phyloP scores from a whole-genome alignment of 2,113 vertebrate species.

The Meleagris gallopavo region DNA sequence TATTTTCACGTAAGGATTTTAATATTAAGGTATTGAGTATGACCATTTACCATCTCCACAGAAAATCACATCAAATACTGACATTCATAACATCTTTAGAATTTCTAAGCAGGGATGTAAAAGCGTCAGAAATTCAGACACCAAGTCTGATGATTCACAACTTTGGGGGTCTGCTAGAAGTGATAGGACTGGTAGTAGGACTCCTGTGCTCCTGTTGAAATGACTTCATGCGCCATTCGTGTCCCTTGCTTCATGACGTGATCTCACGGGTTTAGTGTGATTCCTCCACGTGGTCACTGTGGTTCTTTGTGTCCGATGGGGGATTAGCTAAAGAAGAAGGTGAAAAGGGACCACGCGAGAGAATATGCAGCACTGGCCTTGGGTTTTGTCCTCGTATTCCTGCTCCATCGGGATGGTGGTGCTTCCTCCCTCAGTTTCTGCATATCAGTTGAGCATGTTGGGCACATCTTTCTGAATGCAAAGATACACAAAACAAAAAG shows the following conservation, averaged over 20 bases:
- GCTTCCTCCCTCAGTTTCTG: not conserved
- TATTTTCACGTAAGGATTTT: not conserved
- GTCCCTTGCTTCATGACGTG: not conserved
- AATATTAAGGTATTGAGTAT: not conserved
- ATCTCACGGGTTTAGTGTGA: rapidly evolving
- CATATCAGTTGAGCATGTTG: not conserved
- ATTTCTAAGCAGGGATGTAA: not conserved
- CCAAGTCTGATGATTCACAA: not conserved
- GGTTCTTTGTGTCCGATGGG: not conserved
- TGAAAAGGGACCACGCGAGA: rapidly evolving
- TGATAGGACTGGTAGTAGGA: not conserved
- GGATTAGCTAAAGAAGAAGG: not conserved
- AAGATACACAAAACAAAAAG: not conserved
- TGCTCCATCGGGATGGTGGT: rapidly evolving
- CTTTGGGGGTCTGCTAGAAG: not conserved
- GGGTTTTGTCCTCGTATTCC: rapidly evolving
- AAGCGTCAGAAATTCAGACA: not conserved
- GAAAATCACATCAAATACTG: not conserved
- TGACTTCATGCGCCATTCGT: rapidly evolving
- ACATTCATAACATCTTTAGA: not conserved
- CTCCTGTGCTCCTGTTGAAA: not conserved
- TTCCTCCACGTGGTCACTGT: rapidly evolving
- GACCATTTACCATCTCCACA: not conserved
- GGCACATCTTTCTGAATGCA: not conserved
- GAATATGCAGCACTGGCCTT: not conserved